Conservation (phyloP, 2,888 invertebrate species). For the Andrena minutula region DNA sequence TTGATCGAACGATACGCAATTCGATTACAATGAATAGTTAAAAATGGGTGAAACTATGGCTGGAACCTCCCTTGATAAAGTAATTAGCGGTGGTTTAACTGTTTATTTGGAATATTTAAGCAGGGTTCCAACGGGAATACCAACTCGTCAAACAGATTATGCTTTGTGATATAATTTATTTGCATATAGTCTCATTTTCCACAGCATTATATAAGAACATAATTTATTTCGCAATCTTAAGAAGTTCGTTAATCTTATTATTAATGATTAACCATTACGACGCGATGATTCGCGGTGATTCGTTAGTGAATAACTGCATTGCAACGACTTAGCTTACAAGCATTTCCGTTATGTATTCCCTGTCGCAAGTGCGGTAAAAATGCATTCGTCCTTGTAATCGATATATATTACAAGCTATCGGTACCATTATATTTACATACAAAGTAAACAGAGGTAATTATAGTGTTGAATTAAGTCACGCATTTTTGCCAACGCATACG, state of each 20-base stretch:
- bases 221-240: slow-evolving; percentile 64
- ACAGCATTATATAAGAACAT: slow-evolving; percentile 72
- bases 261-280: slow-evolving; percentile 58
- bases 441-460: slow-evolving; percentile 55
- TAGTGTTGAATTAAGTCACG: slow-evolving; percentile 54
- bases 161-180: slow-evolving; percentile 71
- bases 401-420: slow-evolving; percentile 65
- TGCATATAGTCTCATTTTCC: slow-evolving; percentile 67
- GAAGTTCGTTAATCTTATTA: slow-evolving; percentile 61
- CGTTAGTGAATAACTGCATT: slow-evolving; percentile 63
- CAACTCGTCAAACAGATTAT: slow-evolving; percentile 7
- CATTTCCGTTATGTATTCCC: slow-evolving; percentile 43
- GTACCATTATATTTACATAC: slow-evolving; percentile 62
- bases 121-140: neutral
- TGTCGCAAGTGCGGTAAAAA: slow-evolving; percentile 59
- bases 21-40: too few species aligned
- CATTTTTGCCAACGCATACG: slow-evolving; percentile 36
- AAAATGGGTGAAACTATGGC: too few species aligned
- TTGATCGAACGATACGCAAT: too few species aligned
- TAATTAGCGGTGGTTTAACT: too few species aligned
- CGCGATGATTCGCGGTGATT: slow-evolving; percentile 61
- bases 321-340: slow-evolving; percentile 59
- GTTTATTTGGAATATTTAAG: neutral
- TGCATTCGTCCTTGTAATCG: slow-evolving; percentile 55
- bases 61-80: too few species aligned